Base-by-base conservation (phyloP, 2,888 invertebrate species). In the Matsumyia berberina region DNA sequence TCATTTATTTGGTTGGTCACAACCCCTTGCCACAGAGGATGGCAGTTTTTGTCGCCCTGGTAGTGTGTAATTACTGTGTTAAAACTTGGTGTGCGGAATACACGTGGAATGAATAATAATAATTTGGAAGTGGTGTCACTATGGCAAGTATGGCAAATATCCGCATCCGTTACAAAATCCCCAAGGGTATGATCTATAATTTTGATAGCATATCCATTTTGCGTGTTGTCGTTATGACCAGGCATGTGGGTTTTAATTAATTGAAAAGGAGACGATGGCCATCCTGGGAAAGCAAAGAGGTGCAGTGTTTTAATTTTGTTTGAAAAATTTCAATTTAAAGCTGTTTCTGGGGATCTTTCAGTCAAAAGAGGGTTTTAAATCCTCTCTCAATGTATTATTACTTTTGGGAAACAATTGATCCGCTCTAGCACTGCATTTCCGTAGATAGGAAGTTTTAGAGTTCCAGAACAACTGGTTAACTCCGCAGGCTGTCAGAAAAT, bases 101-200 rank as follows among this genome's bases (percentile, higher is more conserved):
- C 42, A 9, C 17, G 17, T 62, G 78, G 60, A 66, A 69, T 72
- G 64, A 82, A 72, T 83, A 67, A 83, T 67, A 82, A 72, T 83
- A 67, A 83, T 67, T 69, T 69, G 67, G 7, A 69, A 49, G 64
- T 73, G 70, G 42, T 77, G 24, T 24, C 24, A 24, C 24, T 24
- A 24, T 24, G 17, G 15, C 35, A 11, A 5, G 15, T 33, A 31
- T 39, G 39, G 67, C 70, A 49, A 58, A 53, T 70, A 69, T 55
- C n/a, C 66, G 67, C 79, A 73, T 85, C 69, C 64, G 62, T 80
- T 69, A 35, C 80, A 31, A 44, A 24, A 69, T 53, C 74, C 85
- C 70, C 85, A 74, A 79, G 85, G 85, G 85, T 74, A 80, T 85
- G 80, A 85, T 85, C 80, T 74, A 74, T 85, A 85, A 85, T 80